Evolutionary conservation across 2,797 vertebrate species (phyloP), one percentile per base, ranked within the genome.

Genomic region (Iguana delicatissima): DNA sequence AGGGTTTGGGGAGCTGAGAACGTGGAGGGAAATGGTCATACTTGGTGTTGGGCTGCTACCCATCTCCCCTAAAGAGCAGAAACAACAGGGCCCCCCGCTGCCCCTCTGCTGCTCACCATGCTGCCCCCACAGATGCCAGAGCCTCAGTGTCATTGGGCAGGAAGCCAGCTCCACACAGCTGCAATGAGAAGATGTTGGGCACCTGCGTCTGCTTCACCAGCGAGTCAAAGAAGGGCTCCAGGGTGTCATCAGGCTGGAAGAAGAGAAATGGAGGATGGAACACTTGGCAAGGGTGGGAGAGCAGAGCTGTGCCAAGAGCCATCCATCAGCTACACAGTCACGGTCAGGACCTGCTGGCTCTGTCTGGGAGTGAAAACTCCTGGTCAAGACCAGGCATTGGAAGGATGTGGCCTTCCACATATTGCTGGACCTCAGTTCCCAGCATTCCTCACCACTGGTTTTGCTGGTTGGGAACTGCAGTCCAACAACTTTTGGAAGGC

Each of bases 201-300:
- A 99, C 98, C 0, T 97, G 96, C 0, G 98, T 99, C 97, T 99
- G 99, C 91, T 98, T 98, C 95, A 99, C 98, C 96, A 99, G 96
- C 0, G 99, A 99, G 97, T 99, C 99, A 77, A 99, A 99, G 96
- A 99, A 99, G 8, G 99, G 99, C 96, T 99, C 99, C 95, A 99
- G 94, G 35, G 96, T 98, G 96, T 99, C 98, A 0, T 99, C 99
- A 0, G 99, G 99, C 99, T 99, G 95, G 0, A 92, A 73, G 55
- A 4, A 72, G 87, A 90, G 57, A 38, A 16, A 89, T 32, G 42
- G 42, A 46, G 42, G 42, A 46, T 46, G 42, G 42, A 46, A 46
- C 42, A 46, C 59, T 20, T 62, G 59, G 0, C 0, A 62, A 12
- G 2, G 24, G 0, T n/a, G 4, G 62, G 3, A 13, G 10, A 29